A percentile compares a stretch with the other conserved stretches of the same genome.
Conservation (phyloP, 2,888 invertebrate genomes). For the Periphyllus acericola region DNA sequence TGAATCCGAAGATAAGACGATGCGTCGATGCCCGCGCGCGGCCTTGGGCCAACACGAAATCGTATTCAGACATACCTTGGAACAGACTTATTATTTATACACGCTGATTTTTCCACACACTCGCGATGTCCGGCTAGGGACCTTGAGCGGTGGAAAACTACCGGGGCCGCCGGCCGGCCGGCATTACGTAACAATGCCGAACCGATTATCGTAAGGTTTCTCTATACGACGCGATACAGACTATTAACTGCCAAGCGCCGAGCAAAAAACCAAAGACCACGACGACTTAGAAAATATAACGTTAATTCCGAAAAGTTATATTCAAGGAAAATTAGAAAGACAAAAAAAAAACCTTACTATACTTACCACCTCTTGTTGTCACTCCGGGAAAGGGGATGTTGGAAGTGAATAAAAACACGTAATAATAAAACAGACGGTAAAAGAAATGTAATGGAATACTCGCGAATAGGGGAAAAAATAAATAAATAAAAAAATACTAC, state of each 20-base stretch:
- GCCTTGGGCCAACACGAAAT: not conserved
- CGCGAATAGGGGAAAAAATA: not conserved
- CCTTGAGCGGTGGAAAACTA: not conserved
- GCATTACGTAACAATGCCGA: slow-evolving; percentile 9
- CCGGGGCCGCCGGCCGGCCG: not conserved
- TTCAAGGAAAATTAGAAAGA: no score
- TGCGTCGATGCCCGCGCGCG: not conserved
- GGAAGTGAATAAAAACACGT: not conserved
- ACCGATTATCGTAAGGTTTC: slow-evolving; percentile 34
- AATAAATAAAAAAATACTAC: not conserved
- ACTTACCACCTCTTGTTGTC: not conserved
- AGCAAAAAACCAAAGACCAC: not conserved
- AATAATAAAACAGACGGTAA: not conserved
- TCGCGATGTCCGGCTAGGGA: not conserved
- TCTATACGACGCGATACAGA: not conserved
- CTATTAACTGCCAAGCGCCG: not conserved
- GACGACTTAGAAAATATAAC: not conserved
- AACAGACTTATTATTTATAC: not conserved
- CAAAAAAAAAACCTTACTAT: not conserved
- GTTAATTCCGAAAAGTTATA: not conserved
- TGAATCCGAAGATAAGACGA: not conserved
- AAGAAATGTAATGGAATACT: not conserved
- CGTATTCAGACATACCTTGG: not conserved
- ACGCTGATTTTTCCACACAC: not conserved
- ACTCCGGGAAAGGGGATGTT: not conserved